phyloP scores from a whole-genome alignment of 2,113 vertebrate genomes.

The Syngnathus scovelli region DNA sequence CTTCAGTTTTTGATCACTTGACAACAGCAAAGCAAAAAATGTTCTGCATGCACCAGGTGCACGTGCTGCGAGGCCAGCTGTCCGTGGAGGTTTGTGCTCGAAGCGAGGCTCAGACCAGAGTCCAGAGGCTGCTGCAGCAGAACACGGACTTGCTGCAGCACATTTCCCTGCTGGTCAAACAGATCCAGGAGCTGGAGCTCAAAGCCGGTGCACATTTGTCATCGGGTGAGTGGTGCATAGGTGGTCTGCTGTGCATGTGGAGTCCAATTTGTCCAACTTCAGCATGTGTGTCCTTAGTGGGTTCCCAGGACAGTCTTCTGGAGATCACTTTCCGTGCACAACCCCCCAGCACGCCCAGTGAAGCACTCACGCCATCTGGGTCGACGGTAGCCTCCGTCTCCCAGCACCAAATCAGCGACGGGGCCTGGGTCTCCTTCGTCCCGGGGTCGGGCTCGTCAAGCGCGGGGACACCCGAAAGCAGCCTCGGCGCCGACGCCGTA shows the following conservation, averaged over 20 bases:
- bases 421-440: slow-evolving; percentile 50
- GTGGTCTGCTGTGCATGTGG: no score
- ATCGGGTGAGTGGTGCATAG: slow-evolving; percentile 72
- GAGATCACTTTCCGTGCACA: slow-evolving; percentile 92
- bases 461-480: slow-evolving; percentile 52
- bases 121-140: slow-evolving; percentile 92
- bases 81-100: slow-evolving; percentile 82
- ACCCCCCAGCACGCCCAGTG: slow-evolving; percentile 69
- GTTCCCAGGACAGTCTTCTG: slow-evolving; percentile 93
- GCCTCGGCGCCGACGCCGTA: slow-evolving; percentile 76
- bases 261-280: no score
- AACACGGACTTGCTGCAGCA: slow-evolving; percentile 94
- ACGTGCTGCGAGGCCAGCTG: slow-evolving; percentile 89
- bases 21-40: no score
- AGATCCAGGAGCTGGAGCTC: slow-evolving; percentile 94
- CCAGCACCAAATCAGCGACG: slow-evolving; percentile 54
- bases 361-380: slow-evolving; percentile 74
- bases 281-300: slow-evolving; percentile 68
- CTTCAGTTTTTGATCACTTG: background rate
- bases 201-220: slow-evolving; percentile 75
- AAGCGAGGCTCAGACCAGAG: slow-evolving; percentile 84
- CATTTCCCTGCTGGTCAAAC: slow-evolving; percentile 90
- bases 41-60: slow-evolving; percentile 68
- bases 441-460: slow-evolving; percentile 47
- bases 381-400: slow-evolving; percentile 56